Base-by-base conservation (phyloP, 2,113 vertebrate species). In the Isichthys henryi region DNA sequence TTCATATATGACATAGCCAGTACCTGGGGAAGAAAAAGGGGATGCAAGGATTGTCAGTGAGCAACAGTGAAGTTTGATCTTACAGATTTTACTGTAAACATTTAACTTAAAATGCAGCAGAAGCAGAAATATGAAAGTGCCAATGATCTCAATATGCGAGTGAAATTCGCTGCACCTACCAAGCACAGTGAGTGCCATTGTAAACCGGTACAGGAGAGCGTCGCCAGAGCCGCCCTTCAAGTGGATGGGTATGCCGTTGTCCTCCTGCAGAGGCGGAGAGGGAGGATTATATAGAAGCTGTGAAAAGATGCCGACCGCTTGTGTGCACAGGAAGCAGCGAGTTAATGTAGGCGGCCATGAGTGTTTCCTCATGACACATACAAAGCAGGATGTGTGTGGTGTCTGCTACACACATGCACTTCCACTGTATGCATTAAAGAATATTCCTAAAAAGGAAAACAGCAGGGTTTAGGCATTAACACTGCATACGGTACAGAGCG, bases 191-290 rank as follows among this genome's bases (percentile, higher is more conserved):
- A 99, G 92, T 1, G 77, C 5, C 95, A 97, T 95, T 0, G 98
- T 99, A 3, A 93, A 1, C 87, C 94, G 96, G 92, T 99, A 99
- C 66, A 99, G 93, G 46, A 99, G 0, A 11, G 92, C 88, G 91
- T 99, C 98, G 0, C 10, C 23, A 3, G 50, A 0, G 1, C 98
- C 98, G 43, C 97, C 98, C 91, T 99, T 99, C 1, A 99, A 93
- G 91, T 99, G 92, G 52, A 99, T 92, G 0, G 98, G 98, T 19
- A 98, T 49, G 21, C 96, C 98, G 93, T 99, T 97, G 90, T 99
- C 96, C 91, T 97, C 97, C 98, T 99, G 93, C 62, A 77, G 19
- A 13, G 82, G 39, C 1, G 1, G 48, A 13, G 80, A 49, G 87
- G 48, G 82, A 21, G 46, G 39, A 52, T 89, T 46, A 85, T 7